These are phyloP conservation scores for Odontothrips loti DNA, from an alignment of 2,888 invertebrate species.

Conservation along the genomic window DNA sequence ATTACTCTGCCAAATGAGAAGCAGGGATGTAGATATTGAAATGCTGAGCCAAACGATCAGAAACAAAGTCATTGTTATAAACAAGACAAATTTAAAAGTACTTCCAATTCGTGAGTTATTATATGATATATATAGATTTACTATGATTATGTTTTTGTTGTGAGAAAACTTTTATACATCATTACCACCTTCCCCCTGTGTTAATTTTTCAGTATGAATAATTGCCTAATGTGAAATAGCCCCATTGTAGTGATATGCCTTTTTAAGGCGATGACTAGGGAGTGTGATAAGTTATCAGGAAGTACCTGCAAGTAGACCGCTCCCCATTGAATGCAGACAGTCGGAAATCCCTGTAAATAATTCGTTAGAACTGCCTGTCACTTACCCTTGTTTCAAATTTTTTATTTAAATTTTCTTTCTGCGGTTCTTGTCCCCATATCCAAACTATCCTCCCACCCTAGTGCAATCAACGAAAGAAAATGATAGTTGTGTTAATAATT, in stretches of 20 bases:
- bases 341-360: background rate
- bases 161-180: slow-evolving; percentile 20
- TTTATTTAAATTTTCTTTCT: background rate
- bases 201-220: background rate
- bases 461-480: slow-evolving; percentile 9
- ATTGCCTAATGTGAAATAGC: background rate
- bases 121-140: slow-evolving; percentile 5
- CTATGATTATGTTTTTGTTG: slow-evolving; percentile 23
- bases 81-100: slow-evolving; percentile 16
- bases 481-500: slow-evolving; percentile 9
- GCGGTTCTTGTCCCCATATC: background rate
- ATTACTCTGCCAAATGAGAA: slow-evolving; percentile 4
- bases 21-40: slow-evolving; percentile 12
- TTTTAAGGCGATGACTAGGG: background rate
- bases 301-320: slow-evolving; percentile 16
- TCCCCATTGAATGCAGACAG: background rate
- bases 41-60: background rate
- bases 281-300: slow-evolving; percentile 1
- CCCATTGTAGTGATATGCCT: slow-evolving; percentile 4
- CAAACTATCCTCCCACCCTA: background rate
- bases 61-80: slow-evolving; percentile 14
- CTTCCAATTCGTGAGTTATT: background rate
- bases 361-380: background rate
- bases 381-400: background rate
- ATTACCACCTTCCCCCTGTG: background rate